Base-by-base conservation (phyloP, 2,888 invertebrate species). In the Boloria selene region DNA sequence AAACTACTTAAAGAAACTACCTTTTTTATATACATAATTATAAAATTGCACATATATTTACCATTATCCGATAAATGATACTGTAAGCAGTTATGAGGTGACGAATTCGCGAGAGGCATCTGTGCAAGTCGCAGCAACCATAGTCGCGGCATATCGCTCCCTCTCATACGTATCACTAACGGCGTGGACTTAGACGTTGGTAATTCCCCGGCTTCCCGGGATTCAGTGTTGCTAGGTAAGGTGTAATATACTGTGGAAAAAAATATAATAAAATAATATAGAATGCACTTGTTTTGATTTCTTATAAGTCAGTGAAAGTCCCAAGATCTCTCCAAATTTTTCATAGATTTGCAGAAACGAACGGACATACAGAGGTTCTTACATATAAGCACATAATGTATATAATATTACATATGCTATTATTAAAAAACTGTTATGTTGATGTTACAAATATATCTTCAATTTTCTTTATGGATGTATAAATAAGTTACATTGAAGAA, bases 91-190 rank as follows among this genome's bases (percentile, higher is more conserved):
- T 95, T 95, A 22, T 95, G 94, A 0, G 97, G 97, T 0, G 96
- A 96, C 2, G 96, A 90, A 75, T 96, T 93, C 18, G 95, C 95
- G 53, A 97, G 95, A 0, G 95, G 96, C 83, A 97, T 93, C 85
- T 97, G 97, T 0, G 94, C 93, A 0, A 97, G 92, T 60, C 95
- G 92, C 79, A 97, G 93, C 84, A 97, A 95, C 97, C 97, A 97
- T 69, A 97, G 88, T 0, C 97, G 93, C 0, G 95, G 93, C 75
- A 95, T 92, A 70, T 95, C 93, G 0, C 93, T 93, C 0, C 85
- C 85, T 3, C 85, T 79, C 81, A 85, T 79, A 42, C 83, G 76
- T 72, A 94, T 91, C 0, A 94, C 93, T 44, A 97, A 86, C 61
- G 87, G 93, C 76, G 83, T 85, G 13, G 78, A 72, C 59, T 75